Base-by-base conservation (phyloP, 2,797 vertebrate genomes). In the Crotalus adamanteus region DNA sequence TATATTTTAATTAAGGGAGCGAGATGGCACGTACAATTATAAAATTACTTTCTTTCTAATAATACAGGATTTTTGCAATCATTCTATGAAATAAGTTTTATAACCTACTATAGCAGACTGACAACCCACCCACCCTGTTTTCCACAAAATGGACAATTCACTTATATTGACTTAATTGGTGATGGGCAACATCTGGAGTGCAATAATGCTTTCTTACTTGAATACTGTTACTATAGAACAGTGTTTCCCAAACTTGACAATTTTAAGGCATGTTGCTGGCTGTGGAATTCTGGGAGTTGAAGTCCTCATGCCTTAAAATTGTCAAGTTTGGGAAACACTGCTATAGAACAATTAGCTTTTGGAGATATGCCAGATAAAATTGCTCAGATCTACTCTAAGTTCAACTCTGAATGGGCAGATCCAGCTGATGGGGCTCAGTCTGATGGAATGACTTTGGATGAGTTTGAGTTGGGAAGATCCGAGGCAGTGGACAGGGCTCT, bases 71-170 rank as follows among this genome's bases (percentile, higher is more conserved):
- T 86, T 47, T 90, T 37, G n/a, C 28, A 47, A 55, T n/a, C 53
- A 47, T 22, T 73, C 63, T 25, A 9, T 55, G 47, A 37, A 37
- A 12, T 60, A 59, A 25, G 56, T 3, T 90, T 65, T 90, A 56
- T 11, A 37, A 8, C 20, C 55, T 31, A 42, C 63, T 56, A 31
- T 11, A 28, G 89, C 2, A 31, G n/a, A 55, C 7, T 25, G 28
- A 42, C 28, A n/a, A 47, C 5, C 25, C 5, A 6, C 2, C 59
- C 6, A 2, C 0, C n/a, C n/a, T 7, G 1, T 6, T 55, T 37
- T 57, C 47, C 31, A 12, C 1, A 86, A 26, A 86, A 90, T 61
- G n/a, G 57, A 63, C 6, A 89, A 53, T 89, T 55, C n/a, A 61
- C 4, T 9, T 85, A 37, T 22, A 88, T 47, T 83, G 20, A 47